These are phyloP conservation scores for Chiridota heheva DNA, from an alignment of 35 echinoderm and acorn worm species.

Conservation along the genomic window DNA sequence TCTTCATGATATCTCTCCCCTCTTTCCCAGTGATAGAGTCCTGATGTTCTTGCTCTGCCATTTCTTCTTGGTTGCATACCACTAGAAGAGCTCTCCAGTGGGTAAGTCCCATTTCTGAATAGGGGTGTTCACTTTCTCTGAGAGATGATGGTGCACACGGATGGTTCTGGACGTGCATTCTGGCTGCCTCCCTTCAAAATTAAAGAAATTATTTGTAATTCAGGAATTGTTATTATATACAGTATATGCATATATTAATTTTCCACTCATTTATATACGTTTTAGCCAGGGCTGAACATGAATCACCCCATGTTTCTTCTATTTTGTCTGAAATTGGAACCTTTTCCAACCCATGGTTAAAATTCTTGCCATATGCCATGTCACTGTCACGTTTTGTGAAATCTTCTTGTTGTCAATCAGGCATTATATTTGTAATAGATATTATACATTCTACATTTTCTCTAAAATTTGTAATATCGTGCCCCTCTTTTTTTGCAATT, in stretches of 20 bases:
- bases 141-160: slow-evolving; percentile 44
- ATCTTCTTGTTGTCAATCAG: no score
- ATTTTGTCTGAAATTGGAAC: background rate
- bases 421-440: no score
- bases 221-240: background rate
- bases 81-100: slow-evolving; percentile 64
- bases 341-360: background rate
- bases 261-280: background rate
- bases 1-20: slow-evolving; percentile 28
- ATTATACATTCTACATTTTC: no score
- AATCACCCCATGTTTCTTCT: background rate
- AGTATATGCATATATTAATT: background rate
- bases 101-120: slow-evolving; percentile 47
- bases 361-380: no score
- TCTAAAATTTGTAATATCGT: no score
- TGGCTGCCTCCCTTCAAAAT: slow-evolving; percentile 26
- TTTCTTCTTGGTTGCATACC: slow-evolving; percentile 18
- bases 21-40: background rate
- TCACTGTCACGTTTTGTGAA: no score
- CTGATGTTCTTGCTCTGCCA: background rate
- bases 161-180: slow-evolving; percentile 40
- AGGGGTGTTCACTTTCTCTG: slow-evolving; percentile 22
- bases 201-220: slow-evolving; percentile 14
- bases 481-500: no score
- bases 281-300: background rate